Evolutionary conservation across 2,888 invertebrate genomes (phyloP).

Genomic region (Harpalus rufipes): DNA sequence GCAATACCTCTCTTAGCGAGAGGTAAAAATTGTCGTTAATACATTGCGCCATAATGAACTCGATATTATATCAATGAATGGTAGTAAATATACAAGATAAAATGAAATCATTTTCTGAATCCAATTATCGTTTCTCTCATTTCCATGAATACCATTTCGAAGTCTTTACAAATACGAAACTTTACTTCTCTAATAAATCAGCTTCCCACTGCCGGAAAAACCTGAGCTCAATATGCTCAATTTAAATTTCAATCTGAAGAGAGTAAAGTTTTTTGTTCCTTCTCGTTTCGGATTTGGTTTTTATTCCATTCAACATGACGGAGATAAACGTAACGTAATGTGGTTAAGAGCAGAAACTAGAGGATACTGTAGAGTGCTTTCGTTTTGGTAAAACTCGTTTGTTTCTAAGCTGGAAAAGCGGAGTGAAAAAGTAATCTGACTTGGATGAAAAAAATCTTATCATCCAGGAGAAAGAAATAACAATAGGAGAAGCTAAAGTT

Average conservation of each 20-base stretch:
- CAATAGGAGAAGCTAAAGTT: neutral
- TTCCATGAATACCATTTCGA: neutral
- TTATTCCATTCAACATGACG: slow-evolving; percentile 30
- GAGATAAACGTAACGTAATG: slow-evolving; percentile 41
- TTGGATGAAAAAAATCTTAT: slow-evolving; percentile 13
- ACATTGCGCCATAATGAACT: too few relatives aligned
- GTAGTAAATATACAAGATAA: neutral
- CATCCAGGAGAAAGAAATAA: neutral
- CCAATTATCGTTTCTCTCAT: neutral
- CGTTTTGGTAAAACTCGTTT: slow-evolving; percentile 11
- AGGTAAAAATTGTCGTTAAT: too few relatives aligned
- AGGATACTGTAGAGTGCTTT: slow-evolving; percentile 21
- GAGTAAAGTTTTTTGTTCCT: slow-evolving; percentile 17
- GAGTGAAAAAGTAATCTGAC: slow-evolving; percentile 15
- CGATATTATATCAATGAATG: too few relatives aligned
- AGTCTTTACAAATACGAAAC: neutral
- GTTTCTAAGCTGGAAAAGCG: neutral
- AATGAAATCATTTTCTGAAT: neutral
- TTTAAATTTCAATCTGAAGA: slow-evolving; percentile 17
- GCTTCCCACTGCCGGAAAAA: neutral
- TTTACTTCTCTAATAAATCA: neutral
- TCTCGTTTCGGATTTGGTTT: slow-evolving; percentile 15
- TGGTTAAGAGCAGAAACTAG: slow-evolving; percentile 11
- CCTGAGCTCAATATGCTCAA: slow-evolving; percentile 22
- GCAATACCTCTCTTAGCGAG: too few relatives aligned